These are phyloP conservation scores for Smithornis capensis DNA, from an alignment of 2,113 vertebrate species.

Conservation along the genomic window DNA sequence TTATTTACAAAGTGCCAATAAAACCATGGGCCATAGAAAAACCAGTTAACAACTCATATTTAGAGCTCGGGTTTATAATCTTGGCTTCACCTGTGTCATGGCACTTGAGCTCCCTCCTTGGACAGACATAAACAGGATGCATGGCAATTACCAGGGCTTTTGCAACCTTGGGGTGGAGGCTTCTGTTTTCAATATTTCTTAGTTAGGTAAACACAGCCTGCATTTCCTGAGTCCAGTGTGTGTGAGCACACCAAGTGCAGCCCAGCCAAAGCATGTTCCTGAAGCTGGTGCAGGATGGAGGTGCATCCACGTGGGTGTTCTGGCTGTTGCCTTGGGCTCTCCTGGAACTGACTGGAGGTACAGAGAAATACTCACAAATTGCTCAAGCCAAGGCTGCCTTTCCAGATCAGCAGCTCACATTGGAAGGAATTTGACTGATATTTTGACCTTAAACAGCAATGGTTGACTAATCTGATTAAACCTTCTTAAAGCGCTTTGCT, in stretches of 20 bases:
- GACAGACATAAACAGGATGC: slow-evolving; percentile 28
- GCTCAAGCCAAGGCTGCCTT: background rate
- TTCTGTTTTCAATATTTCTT: slow-evolving; percentile 3
- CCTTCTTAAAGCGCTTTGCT: background rate
- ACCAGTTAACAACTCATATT: background rate
- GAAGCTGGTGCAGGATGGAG: background rate
- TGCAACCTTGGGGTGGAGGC: slow-evolving; percentile 25
- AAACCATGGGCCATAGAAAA: background rate
- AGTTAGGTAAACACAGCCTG: background rate
- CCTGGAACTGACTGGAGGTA: background rate
- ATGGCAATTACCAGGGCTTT: slow-evolving; percentile 22
- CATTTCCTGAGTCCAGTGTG: background rate
- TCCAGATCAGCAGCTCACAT: background rate
- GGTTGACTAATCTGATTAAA: background rate
- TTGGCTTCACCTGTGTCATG: background rate
- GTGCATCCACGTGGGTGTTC: background rate
- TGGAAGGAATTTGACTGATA: background rate
- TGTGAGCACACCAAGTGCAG: background rate
- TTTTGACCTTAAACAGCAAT: background rate
- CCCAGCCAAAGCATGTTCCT: background rate
- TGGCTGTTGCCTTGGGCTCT: background rate
- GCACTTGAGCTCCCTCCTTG: background rate
- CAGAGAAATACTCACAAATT: background rate
- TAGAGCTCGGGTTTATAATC: background rate
- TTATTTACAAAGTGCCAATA: background rate